Conservation (phyloP, 2,888 invertebrate species). For the Gymnoscelis rufifasciata region DNA sequence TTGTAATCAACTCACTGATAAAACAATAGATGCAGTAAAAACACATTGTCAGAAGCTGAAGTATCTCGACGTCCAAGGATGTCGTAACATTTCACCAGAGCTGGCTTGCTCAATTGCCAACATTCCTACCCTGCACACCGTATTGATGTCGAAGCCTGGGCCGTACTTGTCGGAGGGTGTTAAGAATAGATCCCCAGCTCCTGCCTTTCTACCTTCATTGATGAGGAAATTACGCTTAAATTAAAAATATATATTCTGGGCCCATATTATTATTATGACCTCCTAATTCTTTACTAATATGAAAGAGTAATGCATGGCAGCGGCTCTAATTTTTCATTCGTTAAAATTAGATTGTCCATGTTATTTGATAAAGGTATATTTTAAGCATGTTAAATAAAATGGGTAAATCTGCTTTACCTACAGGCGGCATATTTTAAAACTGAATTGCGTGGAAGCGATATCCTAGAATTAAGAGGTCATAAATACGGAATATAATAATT, state of each 20-base stretch:
- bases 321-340: too few relatives aligned
- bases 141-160: constrained; percentile 69
- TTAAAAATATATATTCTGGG: constrained; percentile 23
- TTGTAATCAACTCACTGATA: constrained; percentile 81
- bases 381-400: too few relatives aligned
- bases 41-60: constrained; percentile 72
- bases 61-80: constrained; percentile 79
- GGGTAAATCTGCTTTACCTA: too few relatives aligned
- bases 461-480: too few relatives aligned
- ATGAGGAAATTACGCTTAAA: constrained; percentile 63
- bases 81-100: constrained; percentile 70
- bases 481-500: too few relatives aligned
- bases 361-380: too few relatives aligned
- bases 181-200: constrained; percentile 56
- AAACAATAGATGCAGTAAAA: constrained; percentile 71
- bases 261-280: neutral
- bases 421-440: too few relatives aligned
- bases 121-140: constrained; percentile 60
- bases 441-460: too few relatives aligned
- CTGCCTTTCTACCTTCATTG: constrained; percentile 61
- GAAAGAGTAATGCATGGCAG: too few relatives aligned
- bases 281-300: neutral
- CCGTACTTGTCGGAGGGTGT: constrained; percentile 62
- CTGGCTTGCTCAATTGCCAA: constrained; percentile 63
- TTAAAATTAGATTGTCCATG: too few relatives aligned